phyloP scores from a whole-genome alignment of 2,797 vertebrate genomes.

The Columba guinea region DNA sequence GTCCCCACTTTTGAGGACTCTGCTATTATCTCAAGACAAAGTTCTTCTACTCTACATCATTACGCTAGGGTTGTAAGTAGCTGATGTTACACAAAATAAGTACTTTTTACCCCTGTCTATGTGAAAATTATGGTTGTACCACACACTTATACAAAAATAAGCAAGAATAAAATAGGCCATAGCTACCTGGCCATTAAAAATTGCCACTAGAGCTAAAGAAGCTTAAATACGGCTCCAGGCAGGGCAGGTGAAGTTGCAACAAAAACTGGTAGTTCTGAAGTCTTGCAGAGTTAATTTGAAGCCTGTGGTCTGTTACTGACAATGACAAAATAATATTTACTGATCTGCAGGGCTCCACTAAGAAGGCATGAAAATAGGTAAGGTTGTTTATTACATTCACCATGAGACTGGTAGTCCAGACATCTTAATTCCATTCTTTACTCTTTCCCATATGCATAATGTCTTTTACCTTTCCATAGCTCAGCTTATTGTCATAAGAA shows the following conservation, averaged over 20 bases:
- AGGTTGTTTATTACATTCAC: not conserved
- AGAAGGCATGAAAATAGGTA: not conserved
- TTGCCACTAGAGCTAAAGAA: not conserved
- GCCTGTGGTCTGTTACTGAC: not conserved
- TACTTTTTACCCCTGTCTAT: not conserved
- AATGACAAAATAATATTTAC: not conserved
- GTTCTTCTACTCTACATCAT: not conserved
- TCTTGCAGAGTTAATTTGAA: not conserved
- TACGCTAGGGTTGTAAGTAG: not conserved
- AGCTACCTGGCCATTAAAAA: not conserved
- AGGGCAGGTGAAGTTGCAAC: not conserved
- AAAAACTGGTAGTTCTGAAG: not conserved
- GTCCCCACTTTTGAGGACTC: not conserved
- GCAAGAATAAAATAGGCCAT: not conserved
- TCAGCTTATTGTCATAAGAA: not conserved
- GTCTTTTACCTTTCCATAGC: not conserved
- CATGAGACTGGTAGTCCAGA: not conserved
- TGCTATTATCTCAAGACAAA: not conserved
- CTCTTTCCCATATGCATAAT: not conserved
- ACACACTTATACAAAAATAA: not conserved
- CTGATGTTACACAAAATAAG: fast-evolving
- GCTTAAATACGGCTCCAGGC: not conserved
- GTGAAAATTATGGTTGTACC: not conserved
- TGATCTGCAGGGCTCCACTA: not conserved
- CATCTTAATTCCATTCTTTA: not conserved